phyloP scores from a whole-genome alignment of 2,888 invertebrate genomes.

The Trachelus troglodyta region DNA sequence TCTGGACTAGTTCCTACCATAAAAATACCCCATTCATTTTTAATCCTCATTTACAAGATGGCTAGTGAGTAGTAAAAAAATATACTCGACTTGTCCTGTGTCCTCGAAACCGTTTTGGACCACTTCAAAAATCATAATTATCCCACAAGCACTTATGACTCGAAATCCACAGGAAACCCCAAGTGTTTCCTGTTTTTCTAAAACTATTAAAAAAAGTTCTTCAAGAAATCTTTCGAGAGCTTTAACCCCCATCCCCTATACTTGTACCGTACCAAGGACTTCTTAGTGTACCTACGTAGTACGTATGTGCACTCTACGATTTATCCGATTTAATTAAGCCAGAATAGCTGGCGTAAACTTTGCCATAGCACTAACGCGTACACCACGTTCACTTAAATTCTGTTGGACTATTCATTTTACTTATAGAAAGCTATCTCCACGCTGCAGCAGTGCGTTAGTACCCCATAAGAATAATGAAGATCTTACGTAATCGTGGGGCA shows the following conservation, averaged over 20 bases:
- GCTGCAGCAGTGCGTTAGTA: background rate
- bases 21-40: background rate
- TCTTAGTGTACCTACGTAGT: background rate
- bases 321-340: conserved; percentile 6
- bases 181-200: background rate
- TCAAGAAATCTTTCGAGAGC: background rate
- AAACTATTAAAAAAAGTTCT: background rate
- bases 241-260: background rate
- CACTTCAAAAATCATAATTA: background rate
- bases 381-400: background rate
- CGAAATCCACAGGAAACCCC: background rate
- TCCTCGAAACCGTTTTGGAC: background rate
- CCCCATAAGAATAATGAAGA: background rate
- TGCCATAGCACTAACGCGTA: background rate
- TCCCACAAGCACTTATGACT: background rate
- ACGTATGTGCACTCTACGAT: background rate
- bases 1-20: background rate
- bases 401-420: background rate
- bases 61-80: background rate
- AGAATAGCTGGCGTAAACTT: background rate
- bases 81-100: background rate
- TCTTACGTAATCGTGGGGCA: background rate
- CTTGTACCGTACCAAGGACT: background rate
- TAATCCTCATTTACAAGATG: background rate
- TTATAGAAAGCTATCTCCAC: background rate